Conservation (phyloP, 2,113 vertebrate species). For the human region GRCh38 chr1:33880001-33880500, state of each 20-base stretch:
- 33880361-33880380: not conserved
- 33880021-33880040: constrained; percentile 31
- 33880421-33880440: constrained; percentile 42
- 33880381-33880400: not conserved
- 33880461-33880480: constrained; percentile 54
- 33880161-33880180: not conserved
- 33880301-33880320: constrained; percentile 21
- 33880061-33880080: not conserved
- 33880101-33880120: not conserved
- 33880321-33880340: not conserved
- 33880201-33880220: not conserved
- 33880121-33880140: not conserved
- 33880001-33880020: constrained; percentile 15
- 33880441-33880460: constrained; percentile 61
- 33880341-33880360: not conserved
- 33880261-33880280: not conserved
- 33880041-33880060: constrained; percentile 44
- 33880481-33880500: not conserved
- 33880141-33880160: not conserved
- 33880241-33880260: not conserved
- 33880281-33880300: not conserved
- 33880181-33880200: not conserved
- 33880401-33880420: constrained; percentile 53
- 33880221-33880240: not conserved
- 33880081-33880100: not conserved